Percentiles rank a stretch among this genome's conserved stretches.
phyloP scores from a whole-genome alignment of 2,888 invertebrate genomes.

The Trilocha varians region DNA sequence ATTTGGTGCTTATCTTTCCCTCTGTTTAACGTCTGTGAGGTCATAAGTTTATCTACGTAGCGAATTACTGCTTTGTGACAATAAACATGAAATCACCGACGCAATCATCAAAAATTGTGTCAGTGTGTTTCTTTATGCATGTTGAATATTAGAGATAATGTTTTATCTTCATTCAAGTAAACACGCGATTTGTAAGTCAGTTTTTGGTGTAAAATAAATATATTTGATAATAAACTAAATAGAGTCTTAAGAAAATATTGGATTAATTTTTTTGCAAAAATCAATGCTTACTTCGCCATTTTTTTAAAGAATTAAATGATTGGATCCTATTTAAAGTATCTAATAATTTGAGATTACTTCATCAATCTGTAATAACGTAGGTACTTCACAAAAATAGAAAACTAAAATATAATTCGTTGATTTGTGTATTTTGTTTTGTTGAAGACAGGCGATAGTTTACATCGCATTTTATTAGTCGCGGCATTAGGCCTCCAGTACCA shows the following conservation, averaged over 20 bases:
- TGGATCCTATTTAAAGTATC: too few species aligned
- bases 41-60: slow-evolving; percentile 7
- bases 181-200: too few species aligned
- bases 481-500: slow-evolving; percentile 20
- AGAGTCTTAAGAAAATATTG: too few species aligned
- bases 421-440: slow-evolving; percentile 11
- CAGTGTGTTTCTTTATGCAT: slow-evolving; percentile 13
- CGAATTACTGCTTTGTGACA: background rate
- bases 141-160: slow-evolving; percentile 7
- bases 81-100: slow-evolving; percentile 4
- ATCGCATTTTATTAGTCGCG: slow-evolving; percentile 20
- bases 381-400: background rate
- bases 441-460: slow-evolving; percentile 9
- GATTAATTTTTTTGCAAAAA: too few species aligned
- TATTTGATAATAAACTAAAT: too few species aligned
- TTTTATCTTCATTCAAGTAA: too few species aligned
- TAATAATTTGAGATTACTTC: too few species aligned
- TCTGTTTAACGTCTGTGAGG: slow-evolving; percentile 14
- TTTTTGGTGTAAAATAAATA: too few species aligned
- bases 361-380: too few species aligned
- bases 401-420: slow-evolving; percentile 8
- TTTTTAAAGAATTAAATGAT: too few species aligned
- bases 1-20: slow-evolving; percentile 28
- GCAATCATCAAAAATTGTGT: slow-evolving; percentile 14
- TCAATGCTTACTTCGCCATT: too few species aligned